Evolutionary conservation across 2,797 vertebrate genomes (phyloP), one percentile per base, ranked within the genome.

Genomic region (Adelosebastes latens): DNA sequence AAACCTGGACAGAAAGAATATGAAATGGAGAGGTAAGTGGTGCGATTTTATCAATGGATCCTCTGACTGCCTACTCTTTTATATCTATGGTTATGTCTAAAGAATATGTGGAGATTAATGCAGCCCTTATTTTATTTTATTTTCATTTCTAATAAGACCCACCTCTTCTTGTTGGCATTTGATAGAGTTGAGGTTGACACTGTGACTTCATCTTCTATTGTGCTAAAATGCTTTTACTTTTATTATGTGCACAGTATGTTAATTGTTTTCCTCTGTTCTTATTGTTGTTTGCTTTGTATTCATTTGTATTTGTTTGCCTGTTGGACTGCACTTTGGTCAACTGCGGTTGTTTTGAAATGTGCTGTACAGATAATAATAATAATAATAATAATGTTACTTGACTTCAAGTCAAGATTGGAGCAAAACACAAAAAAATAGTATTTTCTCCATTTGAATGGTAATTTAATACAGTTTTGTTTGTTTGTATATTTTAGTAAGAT

Each of bases 1-100:
- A 97, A 88, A 93, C 93, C 96, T 24, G 97, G 98, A 69, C 95
- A 96, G 92, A 97, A 97, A 52, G 98, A 99, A 88, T 99, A 98
- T 69, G 97, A 99, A 94, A 90, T 99, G 96, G 98, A 99, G 84
- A 99, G 98, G 98, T 99, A 95, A 85, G 88, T 62, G 2, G 2
- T 9, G 3, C 16, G 16, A 27, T 31, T 69, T 39, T 70, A 11
- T 55, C 20, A 20, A 3, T 29, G 4, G 29, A 62, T 64, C 36
- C n/a, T n/a, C 52, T 20, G 36, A 31, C 27, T 55, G 6, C 61
- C 31, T 72, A 12, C 24, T 53, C 2, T 31, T 24, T 32, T 52
- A 9, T 55, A n/a, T 32, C 9, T 67, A 5, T 3, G 6, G 5
- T 31, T 29, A 59, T 18, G 32, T 31, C 2, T 64, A 14, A 52